Evolutionary conservation across 2,888 invertebrate species (phyloP), one percentile per base, ranked within the genome.

Genomic region (Notodonta dromedarius): DNA sequence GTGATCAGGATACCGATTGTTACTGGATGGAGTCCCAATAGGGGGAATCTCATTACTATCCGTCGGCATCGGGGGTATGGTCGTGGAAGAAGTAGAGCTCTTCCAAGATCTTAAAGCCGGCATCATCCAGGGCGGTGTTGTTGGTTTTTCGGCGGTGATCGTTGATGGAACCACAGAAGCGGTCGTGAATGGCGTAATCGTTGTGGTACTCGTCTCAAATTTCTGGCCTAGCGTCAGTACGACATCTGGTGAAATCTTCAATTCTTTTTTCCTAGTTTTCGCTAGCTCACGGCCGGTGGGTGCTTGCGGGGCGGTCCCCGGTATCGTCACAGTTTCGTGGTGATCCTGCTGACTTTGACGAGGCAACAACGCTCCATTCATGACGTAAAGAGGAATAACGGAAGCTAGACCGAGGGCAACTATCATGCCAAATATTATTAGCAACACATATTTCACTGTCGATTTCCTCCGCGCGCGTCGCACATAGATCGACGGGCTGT

Each of bases 101-200:
- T 89, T 92, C 91, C 91, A 90, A 13, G 88, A 88, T 61, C 86
- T 84, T 53, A 94, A 85, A 12, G 94, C 94, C 42, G 94, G 94
- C 82, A 94, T 92, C 57, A 93, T 94, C 87, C 94, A 94, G 7
- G 94, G 90, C 53, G 93, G 91, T n/a, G 86, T 84, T 40, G 90
- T 86, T 65, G 87, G 81, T 63, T 70, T 84, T 59, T 87, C 88
- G 60, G 71, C 82, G 7, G 73, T 74, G 7, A 77, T 71, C 13
- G 84, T 79, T 2, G 86, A 66, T 39, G 85, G 63, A 57, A 74
- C 60, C 48, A 80, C 65, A 48, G 81, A 76, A 12, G 82, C 75
- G 56, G 84, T 82, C 44, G 84, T 74, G 59, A 84, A 74, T 9
- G 82, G 69, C 32, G 79, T 82, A 12, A 80, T 78, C 44, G 77